Evolutionary conservation across 2,888 invertebrate genomes (phyloP), one percentile per base, ranked within the genome.

Genomic region (Zootermopsis nevadensis): DNA sequence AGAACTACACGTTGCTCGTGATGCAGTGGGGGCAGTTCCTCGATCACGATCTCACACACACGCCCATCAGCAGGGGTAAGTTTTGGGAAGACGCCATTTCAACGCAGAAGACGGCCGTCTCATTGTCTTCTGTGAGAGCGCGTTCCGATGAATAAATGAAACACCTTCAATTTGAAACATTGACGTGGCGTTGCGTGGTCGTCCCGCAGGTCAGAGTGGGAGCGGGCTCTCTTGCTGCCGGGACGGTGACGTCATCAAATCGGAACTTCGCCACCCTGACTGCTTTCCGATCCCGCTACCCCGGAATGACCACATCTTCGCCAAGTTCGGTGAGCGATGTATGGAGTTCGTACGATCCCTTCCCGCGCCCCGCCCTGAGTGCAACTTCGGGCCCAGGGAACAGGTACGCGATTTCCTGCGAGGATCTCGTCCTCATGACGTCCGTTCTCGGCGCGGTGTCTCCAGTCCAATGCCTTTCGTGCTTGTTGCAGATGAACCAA

Each of bases 401-500:
- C 90, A 89, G 86, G 89, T 89, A 86, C n/a, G 19, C 1, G 1
- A 48, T 48, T 15, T 48, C 15, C 8, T 15, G 4, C 10, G 38
- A 38, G 38, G 38, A 7, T 38, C 6, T 10, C 10, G 38, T 7
- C 38, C 38, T 38, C 38, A 10, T 38, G 38, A 7, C 38, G 4
- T 38, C 4, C 10, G 38, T 7, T 38, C 38, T 38, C 38, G 4
- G 38, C 38, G 12, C 48, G 19, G 48, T 48, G 19, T 15, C 48
- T 48, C 15, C 8, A 48, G 15, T 3, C 48, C 1, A 48, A 48
- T 12, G 48, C 12, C 15, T 53, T 53, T 53, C 53, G 53, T 53
- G 53, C 24, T 24, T 53, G 53, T 10, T 88, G 48, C 88, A 95
- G 93, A 93, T 95, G 93, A 94, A 94, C 87, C 94, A 95, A 86